Conservation (phyloP, 35 echinoderm and acorn worm species). For the Amphiura filiformis region DNA sequence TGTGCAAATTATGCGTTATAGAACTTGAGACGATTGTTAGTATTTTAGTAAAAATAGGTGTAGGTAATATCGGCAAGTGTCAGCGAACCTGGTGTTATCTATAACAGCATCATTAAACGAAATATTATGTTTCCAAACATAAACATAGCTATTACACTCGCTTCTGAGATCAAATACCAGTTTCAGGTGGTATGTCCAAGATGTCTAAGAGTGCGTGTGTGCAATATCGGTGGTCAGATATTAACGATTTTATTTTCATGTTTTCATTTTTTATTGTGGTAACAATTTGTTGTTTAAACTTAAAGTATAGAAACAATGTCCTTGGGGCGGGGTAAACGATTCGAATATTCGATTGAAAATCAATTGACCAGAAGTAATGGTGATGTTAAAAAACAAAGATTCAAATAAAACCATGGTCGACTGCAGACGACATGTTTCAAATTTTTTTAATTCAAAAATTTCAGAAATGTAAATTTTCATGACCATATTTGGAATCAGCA, state of each 20-base stretch:
- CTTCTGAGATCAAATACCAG: background rate
- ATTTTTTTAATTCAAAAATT: too few species aligned
- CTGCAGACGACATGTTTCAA: too few species aligned
- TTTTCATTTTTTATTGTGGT: background rate
- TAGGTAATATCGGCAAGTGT: background rate
- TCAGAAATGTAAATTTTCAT: too few species aligned
- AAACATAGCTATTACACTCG: background rate
- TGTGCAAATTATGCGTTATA: background rate
- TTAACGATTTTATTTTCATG: too few species aligned
- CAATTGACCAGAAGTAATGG: too few species aligned
- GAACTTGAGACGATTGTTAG: background rate
- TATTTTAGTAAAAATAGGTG: background rate
- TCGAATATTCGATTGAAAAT: background rate
- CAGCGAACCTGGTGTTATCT: background rate
- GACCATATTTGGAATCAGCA: too few species aligned
- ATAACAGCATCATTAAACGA: slow-evolving; percentile 2
- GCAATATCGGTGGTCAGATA: background rate
- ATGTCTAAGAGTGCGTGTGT: background rate
- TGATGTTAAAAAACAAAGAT: too few species aligned
- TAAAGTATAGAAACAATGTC: background rate
- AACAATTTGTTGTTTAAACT: background rate
- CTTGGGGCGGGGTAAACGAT: background rate
- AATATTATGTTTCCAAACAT: slow-evolving; percentile 8
- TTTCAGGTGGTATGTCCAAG: background rate
- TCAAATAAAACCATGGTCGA: too few species aligned